Percentiles rank a stretch among this genome's conserved stretches.
These are phyloP conservation scores for Argyrosomus japonicus DNA, from an alignment of 2,113 vertebrate genomes.

Conservation along the genomic window DNA sequence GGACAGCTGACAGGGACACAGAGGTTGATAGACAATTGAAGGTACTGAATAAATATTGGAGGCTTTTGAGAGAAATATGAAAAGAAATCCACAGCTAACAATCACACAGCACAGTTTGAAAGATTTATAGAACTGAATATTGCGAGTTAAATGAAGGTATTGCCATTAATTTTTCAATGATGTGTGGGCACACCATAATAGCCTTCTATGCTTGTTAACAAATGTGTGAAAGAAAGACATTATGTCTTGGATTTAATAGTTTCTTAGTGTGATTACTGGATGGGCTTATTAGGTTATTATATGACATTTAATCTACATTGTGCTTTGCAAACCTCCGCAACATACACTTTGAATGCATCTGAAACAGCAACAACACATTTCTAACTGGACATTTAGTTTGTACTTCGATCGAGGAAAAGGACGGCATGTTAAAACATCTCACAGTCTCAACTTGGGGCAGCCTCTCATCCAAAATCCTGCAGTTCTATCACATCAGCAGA, in stretches of 20 bases:
- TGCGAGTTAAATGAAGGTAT: background rate
- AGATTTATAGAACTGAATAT: background rate
- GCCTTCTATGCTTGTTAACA: too few species aligned
- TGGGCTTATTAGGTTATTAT: background rate
- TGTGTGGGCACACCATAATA: background rate
- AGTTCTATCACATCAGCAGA: slow-evolving; percentile 61
- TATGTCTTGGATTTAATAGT: background rate
- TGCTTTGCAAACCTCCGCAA: background rate
- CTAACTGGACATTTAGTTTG: slow-evolving; percentile 24
- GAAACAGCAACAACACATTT: slow-evolving; percentile 1
- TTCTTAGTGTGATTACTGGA: background rate
- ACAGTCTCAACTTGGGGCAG: slow-evolving; percentile 27
- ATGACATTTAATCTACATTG: background rate
- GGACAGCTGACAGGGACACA: slow-evolving; percentile 63
- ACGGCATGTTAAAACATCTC: slow-evolving; percentile 30
- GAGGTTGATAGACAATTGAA: slow-evolving; percentile 53
- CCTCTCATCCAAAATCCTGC: slow-evolving; percentile 53
- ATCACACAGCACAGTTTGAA: background rate
- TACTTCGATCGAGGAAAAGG: slow-evolving; percentile 16
- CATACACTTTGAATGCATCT: background rate
- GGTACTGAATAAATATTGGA: slow-evolving; percentile 51
- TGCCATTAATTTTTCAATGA: background rate
- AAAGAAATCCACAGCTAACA: background rate
- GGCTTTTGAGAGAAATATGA: slow-evolving; percentile 20
- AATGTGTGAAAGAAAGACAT: background rate